Base-by-base conservation (phyloP, 2,113 vertebrate genomes). In the Megatriorchis doriae region DNA sequence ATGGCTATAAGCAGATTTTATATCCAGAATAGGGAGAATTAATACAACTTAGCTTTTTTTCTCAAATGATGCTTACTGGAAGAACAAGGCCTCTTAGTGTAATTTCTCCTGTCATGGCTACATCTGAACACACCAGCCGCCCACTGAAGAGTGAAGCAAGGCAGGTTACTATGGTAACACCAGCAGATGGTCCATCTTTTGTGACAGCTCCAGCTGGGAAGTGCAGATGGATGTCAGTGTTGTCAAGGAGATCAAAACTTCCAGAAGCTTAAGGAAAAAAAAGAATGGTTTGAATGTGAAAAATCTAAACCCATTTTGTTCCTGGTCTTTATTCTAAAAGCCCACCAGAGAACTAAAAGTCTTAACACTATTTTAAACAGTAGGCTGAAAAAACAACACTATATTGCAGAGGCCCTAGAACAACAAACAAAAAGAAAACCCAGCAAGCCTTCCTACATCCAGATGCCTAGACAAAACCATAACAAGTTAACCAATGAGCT, bases 31-130 rank as follows among this genome's bases (percentile, higher is more conserved):
- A 61, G 7, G 23, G 22, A 82, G 47, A 55, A 72, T 68, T 75
- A 80, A 73, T 43, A 66, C 78, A 90, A 75, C 56, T 82, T 87
- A 53, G 81, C 68, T 81, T 34, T 74, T 53, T 62, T 88, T 73
- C 70, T 68, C 53, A 40, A 45, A 18, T 45, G 77, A 71, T 88
- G 96, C 99, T 98, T 96, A 99, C 99, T 86, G 99, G 99, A 74
- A 99, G 99, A 96, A 99, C 99, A 84, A 99, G 99, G 38, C 99
- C 99, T 94, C 99, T 98, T 8, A 99, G 97, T 10, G 99, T 99
- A 98, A 99, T 99, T 98, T 99, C 99, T 81, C 99, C 99, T 2
- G 99, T 99, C 99, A 99, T 99, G 97, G 99, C 99, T 31, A 99
- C 98, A 94, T 99, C 99, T 9, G 99, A 99, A 59, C 99, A 98